Conservation (phyloP, 2,113 vertebrate species). For the Philantomba maxwellii region DNA sequence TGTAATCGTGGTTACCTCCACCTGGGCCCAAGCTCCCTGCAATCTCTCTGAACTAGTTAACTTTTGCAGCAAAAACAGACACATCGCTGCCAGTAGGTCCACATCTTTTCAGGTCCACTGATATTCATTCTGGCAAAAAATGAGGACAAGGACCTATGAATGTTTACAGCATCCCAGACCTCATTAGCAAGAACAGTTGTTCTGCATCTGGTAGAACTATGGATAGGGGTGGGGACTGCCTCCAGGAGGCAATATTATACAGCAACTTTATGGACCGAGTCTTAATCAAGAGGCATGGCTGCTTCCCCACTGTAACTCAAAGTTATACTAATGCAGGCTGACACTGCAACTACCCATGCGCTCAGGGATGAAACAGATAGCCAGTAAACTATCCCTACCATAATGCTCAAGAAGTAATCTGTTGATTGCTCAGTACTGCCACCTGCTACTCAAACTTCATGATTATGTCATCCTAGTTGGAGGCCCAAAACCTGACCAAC, state of each 20-base stretch:
- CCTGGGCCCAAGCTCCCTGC: background rate
- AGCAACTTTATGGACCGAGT: background rate
- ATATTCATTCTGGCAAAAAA: background rate
- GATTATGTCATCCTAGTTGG: background rate
- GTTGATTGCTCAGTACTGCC: background rate
- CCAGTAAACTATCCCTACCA: background rate
- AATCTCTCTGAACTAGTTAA: background rate
- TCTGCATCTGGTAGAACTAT: background rate
- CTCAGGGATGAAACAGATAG: background rate
- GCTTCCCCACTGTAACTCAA: background rate
- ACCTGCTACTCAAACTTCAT: background rate
- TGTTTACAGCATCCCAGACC: background rate
- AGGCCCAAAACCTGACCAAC: background rate
- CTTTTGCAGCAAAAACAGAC: slow-evolving; percentile 16
- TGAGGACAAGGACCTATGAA: background rate
- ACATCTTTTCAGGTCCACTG: background rate
- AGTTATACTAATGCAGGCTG: background rate
- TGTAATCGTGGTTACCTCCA: background rate
- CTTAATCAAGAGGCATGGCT: background rate
- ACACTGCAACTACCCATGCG: background rate
- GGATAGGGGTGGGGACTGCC: background rate
- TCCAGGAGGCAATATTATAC: background rate
- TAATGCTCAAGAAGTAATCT: background rate
- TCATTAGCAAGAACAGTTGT: background rate
- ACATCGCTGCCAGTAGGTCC: background rate